A percentile compares a stretch with the other conserved stretches of the same genome.
Conservation (phyloP, 2,113 vertebrate genomes). For the Hyperopisus bebe region DNA sequence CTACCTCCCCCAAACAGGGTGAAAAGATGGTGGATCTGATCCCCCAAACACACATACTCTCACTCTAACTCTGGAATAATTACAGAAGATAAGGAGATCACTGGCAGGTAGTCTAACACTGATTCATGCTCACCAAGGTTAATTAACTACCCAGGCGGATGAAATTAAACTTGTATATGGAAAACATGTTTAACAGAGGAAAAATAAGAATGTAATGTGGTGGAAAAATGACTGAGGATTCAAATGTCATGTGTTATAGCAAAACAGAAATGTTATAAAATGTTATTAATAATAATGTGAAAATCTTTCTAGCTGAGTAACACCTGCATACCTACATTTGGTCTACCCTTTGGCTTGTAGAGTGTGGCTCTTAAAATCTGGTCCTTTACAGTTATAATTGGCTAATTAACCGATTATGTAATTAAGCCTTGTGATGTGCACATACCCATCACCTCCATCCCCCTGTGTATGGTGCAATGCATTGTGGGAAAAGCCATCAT, state of each 20-base stretch:
- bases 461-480: neutral
- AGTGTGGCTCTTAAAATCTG: neutral
- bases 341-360: neutral
- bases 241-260: neutral
- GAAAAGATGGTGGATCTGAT: neutral
- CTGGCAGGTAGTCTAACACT: neutral
- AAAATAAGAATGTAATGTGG: neutral
- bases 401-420: slow-evolving; percentile 4
- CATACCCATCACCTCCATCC: neutral
- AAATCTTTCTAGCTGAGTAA: neutral
- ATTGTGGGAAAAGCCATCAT: neutral
- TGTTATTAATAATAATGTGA: neutral
- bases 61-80: slow-evolving; percentile 27
- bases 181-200: neutral
- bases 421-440: neutral
- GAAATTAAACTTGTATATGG: neutral
- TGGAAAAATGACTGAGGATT: neutral
- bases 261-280: neutral
- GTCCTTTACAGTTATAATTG: slow-evolving; percentile 2
- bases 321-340: neutral
- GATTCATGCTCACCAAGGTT: slow-evolving; percentile 14
- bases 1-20: neutral
- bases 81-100: slow-evolving; percentile 21
- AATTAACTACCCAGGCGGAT: neutral
- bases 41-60: slow-evolving; percentile 18